Percentiles rank a stretch among this genome's conserved stretches.
Conservation (phyloP, 1,140 invertebrate genomes). For the Hetaerina americana region DNA sequence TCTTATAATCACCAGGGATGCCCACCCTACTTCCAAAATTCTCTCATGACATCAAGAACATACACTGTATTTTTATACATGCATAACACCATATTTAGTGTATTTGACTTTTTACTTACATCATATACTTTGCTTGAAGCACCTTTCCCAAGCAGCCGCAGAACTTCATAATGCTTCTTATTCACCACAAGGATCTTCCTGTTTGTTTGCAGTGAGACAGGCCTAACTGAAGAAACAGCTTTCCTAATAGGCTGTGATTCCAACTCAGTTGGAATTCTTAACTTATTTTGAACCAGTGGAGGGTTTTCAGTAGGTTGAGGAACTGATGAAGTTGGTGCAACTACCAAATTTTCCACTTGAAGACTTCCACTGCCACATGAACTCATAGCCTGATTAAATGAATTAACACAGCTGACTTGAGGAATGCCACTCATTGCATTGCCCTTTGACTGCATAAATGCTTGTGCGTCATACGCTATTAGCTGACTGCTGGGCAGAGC, state of each 20-base stretch:
- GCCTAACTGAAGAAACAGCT: too few species aligned
- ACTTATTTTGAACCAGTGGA: background rate
- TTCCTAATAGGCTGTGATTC: too few species aligned
- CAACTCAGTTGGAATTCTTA: too few species aligned
- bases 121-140: constrained; percentile 44
- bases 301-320: background rate
- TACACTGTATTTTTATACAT: too few species aligned
- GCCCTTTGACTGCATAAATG: background rate
- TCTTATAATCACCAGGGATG: too few species aligned
- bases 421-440: background rate
- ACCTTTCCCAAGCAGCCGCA: constrained; percentile 36
- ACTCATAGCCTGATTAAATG: background rate
- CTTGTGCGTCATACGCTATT: too few species aligned
- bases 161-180: background rate
- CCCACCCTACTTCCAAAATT: too few species aligned
- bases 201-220: too few species aligned
- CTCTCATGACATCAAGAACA: too few species aligned
- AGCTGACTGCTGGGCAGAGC: too few species aligned
- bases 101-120: constrained; percentile 18
- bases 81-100: too few species aligned
- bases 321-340: background rate
- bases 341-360: too few species aligned
- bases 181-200: background rate
- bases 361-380: background rate
- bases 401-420: background rate